Evolutionary conservation across 2,888 invertebrate species (phyloP), one percentile per base, ranked within the genome.

Genomic region (Macrosiphum euphorbiae): DNA sequence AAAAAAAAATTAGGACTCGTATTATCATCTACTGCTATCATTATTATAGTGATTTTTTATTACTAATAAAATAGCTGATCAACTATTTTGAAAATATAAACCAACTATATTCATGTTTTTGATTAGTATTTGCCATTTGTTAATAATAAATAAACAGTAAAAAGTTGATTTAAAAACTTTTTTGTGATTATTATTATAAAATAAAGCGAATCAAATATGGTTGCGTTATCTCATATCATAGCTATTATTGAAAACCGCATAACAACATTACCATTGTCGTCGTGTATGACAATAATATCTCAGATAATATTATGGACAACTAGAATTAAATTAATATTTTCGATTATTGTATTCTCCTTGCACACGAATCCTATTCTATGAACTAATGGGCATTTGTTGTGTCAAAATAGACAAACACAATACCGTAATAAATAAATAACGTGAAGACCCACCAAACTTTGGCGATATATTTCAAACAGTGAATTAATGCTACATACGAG

Each of bases 401-500:
- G 89, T 28, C 90, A 50, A n/a, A 67, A 35, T 67, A 35, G 67
- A 67, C 67, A 35, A 67, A 67, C 67, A 67, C 35, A 67, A 90
- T 85, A 44, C 44, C 1, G 47, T 44, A 28, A 47, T 86, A 86
- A 44, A 86, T 86, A 44, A 86, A 44, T 86, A 28, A 13, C 24
- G 20, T 8, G 28, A 35, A 35, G 61, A 61, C 44, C 89, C 47
- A 28, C 44, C n/a, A 84, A 90, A 90, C 28, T 52, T 44, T 58
- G n/a, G n/a, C n/a, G n/a, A 58, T 41, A 67, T 91, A 92, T 92
- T 92, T 50, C 87, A 47, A 87, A 92, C 67, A 67, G 41, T 92
- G 87, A 47, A 44, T 44, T 44, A 86, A 47, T 85, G 28, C 4
- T 10, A 11, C 10, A 47, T 67, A 84, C 52, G 61, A 92, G 35